Percentiles rank a stretch among this genome's conserved stretches.
Conservation (phyloP, 2,113 vertebrate species). For the Tragulus kanchil region DNA sequence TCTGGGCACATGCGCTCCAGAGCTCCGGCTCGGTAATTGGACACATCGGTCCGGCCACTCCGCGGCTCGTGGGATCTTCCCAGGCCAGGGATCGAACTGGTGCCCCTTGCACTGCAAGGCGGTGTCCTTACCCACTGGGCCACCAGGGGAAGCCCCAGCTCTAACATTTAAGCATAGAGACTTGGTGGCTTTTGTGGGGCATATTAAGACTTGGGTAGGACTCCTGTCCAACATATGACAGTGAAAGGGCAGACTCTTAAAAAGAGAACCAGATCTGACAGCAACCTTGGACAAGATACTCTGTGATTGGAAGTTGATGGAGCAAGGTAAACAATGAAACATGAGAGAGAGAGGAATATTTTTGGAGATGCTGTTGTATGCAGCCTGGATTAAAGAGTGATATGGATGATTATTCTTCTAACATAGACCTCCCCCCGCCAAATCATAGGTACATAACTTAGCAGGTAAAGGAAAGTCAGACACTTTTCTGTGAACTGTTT, state of each 20-base stretch:
- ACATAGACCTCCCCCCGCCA: background rate
- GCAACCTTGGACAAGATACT: background rate
- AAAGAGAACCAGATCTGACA: background rate
- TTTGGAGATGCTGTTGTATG: background rate
- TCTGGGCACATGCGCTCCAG: no score
- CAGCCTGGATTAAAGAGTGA: background rate
- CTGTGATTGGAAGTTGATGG: background rate
- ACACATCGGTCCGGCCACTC: no score
- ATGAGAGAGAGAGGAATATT: background rate
- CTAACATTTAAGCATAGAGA: background rate
- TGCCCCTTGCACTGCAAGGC: no score
- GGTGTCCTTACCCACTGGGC: no score
- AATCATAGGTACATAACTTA: background rate
- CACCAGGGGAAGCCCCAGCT: background rate
- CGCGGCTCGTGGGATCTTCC: no score
- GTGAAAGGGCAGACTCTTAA: background rate
- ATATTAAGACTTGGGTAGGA: background rate
- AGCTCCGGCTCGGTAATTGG: no score
- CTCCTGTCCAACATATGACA: background rate
- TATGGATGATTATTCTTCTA: background rate
- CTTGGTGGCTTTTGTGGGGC: background rate
- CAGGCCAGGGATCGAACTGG: no score
- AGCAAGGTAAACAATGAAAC: constrained; percentile 12
- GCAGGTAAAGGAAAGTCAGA: constrained; percentile 9
- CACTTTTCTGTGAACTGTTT: background rate